Evolutionary conservation across 1,140 invertebrate genomes (phyloP).

Genomic region (Drosophila sucinea): DNA sequence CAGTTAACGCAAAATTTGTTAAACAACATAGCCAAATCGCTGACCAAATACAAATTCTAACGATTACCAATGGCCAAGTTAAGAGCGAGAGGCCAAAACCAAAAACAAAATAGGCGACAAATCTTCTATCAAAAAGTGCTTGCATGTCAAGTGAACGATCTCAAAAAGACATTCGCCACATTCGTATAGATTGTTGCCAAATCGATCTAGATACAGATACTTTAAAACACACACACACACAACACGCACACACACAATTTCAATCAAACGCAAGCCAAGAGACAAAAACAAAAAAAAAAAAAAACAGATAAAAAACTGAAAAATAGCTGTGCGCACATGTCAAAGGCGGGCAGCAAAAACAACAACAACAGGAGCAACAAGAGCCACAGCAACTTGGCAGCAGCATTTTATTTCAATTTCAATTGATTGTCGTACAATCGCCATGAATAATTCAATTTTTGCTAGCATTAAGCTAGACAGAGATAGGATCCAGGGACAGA

Average conservation of each 20-base stretch:
- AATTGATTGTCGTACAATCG: slow-evolving; percentile 81
- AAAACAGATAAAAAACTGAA: slow-evolving; percentile 41
- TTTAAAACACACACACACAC: slow-evolving; percentile 54
- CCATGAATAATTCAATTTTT: slow-evolving; percentile 80
- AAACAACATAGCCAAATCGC: neutral
- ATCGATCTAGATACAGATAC: slow-evolving; percentile 79
- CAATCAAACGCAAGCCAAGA: slow-evolving; percentile 64
- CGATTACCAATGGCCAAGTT: slow-evolving; percentile 44
- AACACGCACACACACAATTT: slow-evolving; percentile 53
- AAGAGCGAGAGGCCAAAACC: slow-evolving; percentile 27
- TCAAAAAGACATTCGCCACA: slow-evolving; percentile 57
- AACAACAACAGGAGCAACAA: slow-evolving; percentile 33
- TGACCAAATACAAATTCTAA: slow-evolving; percentile 72
- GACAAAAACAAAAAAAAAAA: slow-evolving; percentile 25
- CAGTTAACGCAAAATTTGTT: neutral
- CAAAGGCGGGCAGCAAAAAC: slow-evolving; percentile 68
- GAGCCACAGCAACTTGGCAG: slow-evolving; percentile 57
- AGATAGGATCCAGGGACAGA: slow-evolving; percentile 42
- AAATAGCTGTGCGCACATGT: slow-evolving; percentile 77
- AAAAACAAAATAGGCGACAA: slow-evolving; percentile 74
- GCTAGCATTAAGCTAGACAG: slow-evolving; percentile 69
- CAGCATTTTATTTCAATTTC: slow-evolving; percentile 81
- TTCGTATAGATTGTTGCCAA: slow-evolving; percentile 67
- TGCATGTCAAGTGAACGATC: slow-evolving; percentile 55
- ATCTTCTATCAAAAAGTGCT: slow-evolving; percentile 47